These are phyloP conservation scores for Eupeodes corollae DNA, from an alignment of 1,140 invertebrate genomes.

Conservation along the genomic window DNA sequence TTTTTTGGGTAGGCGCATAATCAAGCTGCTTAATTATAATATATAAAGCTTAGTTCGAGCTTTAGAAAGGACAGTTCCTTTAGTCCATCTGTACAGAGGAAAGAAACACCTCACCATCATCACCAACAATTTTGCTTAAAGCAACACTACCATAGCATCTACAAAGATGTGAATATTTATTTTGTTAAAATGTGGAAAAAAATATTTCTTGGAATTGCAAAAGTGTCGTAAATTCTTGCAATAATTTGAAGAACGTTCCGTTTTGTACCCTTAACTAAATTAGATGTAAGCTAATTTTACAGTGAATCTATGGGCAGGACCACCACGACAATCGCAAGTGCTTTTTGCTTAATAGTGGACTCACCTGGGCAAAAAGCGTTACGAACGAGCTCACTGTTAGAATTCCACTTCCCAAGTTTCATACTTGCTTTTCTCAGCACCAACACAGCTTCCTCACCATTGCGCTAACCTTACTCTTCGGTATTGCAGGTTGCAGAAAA, in stretches of 20 bases:
- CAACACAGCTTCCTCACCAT: neutral
- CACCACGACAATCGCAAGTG: neutral
- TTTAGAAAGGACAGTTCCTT: constrained; percentile 20
- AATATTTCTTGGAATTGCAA: constrained; percentile 33
- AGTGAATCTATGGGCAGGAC: neutral
- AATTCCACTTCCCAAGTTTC: constrained; percentile 1
- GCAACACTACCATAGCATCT: constrained; percentile 23
- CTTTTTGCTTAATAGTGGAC: neutral
- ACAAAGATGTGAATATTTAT: constrained; percentile 17
- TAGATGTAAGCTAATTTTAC: neutral
- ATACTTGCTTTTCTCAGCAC: neutral
- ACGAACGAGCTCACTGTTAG: no score
- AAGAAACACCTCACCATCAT: constrained; percentile 4
- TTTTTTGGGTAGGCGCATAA: constrained; percentile 1
- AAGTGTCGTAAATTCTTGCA: constrained; percentile 27
- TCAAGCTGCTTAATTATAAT: constrained; percentile 15
- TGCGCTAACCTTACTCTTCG: neutral
- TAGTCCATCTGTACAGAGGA: constrained; percentile 21
- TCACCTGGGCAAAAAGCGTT: no score
- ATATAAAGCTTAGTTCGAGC: constrained; percentile 25
- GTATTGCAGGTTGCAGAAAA: neutral
- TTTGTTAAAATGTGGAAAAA: no score
- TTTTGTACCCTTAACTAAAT: constrained; percentile 14
- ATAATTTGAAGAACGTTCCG: constrained; percentile 20
- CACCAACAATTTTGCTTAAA: constrained; percentile 14